A percentile compares a stretch with the other conserved stretches of the same genome.
phyloP scores from a whole-genome alignment of 2,113 vertebrate genomes.

The Coptodon bakossiorum region DNA sequence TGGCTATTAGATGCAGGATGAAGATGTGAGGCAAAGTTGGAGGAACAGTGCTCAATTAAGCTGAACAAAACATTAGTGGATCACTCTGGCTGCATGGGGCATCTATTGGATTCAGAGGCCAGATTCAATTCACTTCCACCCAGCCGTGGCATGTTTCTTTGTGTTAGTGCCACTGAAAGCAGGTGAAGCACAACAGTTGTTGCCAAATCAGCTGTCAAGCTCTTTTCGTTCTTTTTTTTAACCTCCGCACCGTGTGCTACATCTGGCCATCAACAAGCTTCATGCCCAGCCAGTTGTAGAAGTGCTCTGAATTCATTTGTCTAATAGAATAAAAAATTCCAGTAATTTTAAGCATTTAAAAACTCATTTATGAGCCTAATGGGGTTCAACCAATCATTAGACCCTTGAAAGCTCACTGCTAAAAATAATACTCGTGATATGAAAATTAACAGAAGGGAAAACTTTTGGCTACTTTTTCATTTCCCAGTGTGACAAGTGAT shows the following conservation, averaged over 20 bases:
- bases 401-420: conserved; percentile 8
- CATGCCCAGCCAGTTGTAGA: background rate
- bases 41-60: conserved; percentile 73
- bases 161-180: conserved; percentile 38
- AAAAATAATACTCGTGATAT: conserved; percentile 39
- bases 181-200: conserved; percentile 36
- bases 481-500: conserved; percentile 33
- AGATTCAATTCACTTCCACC: conserved; percentile 64
- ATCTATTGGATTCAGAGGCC: conserved; percentile 63
- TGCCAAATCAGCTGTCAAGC: conserved; percentile 34
- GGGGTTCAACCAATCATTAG: conserved; percentile 31
- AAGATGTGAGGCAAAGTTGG: conserved; percentile 69
- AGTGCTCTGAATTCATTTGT: conserved; percentile 9
- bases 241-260: background rate
- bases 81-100: conserved; percentile 59
- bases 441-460: conserved; percentile 4
- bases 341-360: conserved; percentile 58
- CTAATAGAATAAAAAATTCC: conserved; percentile 24
- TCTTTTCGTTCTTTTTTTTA: background rate
- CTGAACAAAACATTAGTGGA: conserved; percentile 72
- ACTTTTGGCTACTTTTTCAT: conserved; percentile 22
- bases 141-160: conserved; percentile 61
- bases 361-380: conserved; percentile 59
- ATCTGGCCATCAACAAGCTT: background rate
- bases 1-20: conserved; percentile 52